Percentiles rank a stretch among this genome's conserved stretches.
phyloP scores from a whole-genome alignment of 2,113 vertebrate genomes.

The Nyctibius bracteatus region DNA sequence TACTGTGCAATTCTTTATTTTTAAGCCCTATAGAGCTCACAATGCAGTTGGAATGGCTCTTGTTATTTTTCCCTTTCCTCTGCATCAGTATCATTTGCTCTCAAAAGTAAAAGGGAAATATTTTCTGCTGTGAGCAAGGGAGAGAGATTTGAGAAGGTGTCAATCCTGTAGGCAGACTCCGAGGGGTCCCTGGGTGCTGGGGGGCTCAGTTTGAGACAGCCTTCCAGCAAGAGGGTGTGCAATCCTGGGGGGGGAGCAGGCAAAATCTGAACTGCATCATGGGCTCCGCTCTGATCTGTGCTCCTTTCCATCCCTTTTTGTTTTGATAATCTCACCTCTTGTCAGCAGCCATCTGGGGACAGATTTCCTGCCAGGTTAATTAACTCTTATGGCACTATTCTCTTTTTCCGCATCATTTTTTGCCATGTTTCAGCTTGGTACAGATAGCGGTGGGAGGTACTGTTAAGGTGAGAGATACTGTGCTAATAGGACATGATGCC shows the following conservation, averaged over 20 bases:
- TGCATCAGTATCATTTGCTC: background rate
- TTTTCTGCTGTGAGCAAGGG: background rate
- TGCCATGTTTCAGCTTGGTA: background rate
- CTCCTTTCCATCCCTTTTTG: background rate
- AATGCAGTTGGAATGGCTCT: background rate
- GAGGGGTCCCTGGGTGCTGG: background rate
- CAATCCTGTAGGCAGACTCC: too few species aligned
- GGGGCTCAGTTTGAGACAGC: background rate
- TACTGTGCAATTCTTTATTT: background rate
- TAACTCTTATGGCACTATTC: background rate
- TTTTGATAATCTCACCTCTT: background rate
- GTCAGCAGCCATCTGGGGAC: background rate
- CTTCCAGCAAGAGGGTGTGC: rapidly evolving
- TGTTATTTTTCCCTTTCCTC: background rate
- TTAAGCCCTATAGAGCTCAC: background rate
- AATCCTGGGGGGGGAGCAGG: background rate
- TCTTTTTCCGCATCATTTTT: background rate
- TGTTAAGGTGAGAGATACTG: background rate
- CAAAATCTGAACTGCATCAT: rapidly evolving
- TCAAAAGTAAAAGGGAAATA: background rate
- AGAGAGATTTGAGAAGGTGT: background rate
- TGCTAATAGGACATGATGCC: background rate
- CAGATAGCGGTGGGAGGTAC: background rate
- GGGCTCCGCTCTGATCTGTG: background rate
- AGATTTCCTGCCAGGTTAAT: background rate